A percentile compares a stretch with the other conserved stretches of the same genome.
Conservation (phyloP, 2,797 vertebrate species). For the Eidolon dupreanum region DNA sequence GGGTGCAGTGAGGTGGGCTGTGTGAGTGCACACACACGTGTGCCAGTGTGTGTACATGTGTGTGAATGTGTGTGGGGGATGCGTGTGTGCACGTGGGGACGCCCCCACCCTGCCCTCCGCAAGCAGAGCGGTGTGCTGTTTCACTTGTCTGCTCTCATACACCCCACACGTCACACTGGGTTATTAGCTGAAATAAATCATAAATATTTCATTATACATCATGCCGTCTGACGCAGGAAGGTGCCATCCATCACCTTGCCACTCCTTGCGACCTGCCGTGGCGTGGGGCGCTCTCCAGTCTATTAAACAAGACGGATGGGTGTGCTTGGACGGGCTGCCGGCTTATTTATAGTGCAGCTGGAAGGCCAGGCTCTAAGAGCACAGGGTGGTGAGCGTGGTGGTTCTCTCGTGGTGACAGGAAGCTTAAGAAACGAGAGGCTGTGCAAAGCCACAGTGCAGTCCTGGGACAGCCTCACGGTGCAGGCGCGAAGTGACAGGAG, state of each 20-base stretch:
- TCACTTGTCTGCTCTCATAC: constrained; percentile 94
- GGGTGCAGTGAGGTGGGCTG: neutral
- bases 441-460: fast-evolving
- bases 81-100: neutral
- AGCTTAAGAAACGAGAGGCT: neutral
- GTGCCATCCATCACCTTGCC: constrained; percentile 93
- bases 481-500: neutral
- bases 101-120: neutral
- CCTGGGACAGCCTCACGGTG: fast-evolving
- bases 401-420: neutral
- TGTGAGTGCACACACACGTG: neutral
- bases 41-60: neutral
- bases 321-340: constrained; percentile 68
- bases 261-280: constrained; percentile 88
- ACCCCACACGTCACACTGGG: constrained; percentile 95
- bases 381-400: neutral
- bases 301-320: constrained; percentile 97
- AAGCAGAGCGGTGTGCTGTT: constrained; percentile 86
- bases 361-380: constrained; percentile 49
- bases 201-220: constrained; percentile 97
- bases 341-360: constrained; percentile 89
- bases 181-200: constrained; percentile 98
- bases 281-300: constrained; percentile 92
- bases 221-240: constrained; percentile 89
- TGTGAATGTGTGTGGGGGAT: neutral